Conservation (phyloP, 2,797 vertebrate species). For the Salmo trutta region DNA sequence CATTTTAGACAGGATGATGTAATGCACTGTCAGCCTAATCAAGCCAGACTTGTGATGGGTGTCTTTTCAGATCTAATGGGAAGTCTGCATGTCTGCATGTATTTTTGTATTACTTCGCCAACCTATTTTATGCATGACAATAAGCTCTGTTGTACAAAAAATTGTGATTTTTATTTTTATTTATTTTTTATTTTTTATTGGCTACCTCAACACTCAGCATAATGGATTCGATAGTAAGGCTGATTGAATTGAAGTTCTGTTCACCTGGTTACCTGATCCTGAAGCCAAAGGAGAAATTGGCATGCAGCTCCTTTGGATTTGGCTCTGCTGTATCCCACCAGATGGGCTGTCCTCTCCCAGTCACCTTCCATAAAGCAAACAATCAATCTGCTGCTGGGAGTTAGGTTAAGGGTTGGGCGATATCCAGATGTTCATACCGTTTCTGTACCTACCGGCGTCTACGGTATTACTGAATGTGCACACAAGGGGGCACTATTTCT, state of each 20-base stretch:
- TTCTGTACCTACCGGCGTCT: no score
- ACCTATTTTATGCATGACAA: neutral
- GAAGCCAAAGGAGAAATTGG: neutral
- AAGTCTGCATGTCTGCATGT: neutral
- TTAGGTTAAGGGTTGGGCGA: no score
- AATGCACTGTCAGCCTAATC: neutral
- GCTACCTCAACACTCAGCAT: no score
- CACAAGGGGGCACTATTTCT: no score
- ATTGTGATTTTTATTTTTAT: no score
- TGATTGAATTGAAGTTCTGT: neutral
- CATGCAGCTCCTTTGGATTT: neutral
- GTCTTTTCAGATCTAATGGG: neutral
- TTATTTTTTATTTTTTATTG: no score
- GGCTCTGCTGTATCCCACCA: neutral
- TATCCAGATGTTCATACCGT: no score
- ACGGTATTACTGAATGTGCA: no score
- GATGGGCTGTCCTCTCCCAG: neutral
- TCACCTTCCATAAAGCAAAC: conserved; percentile 16
- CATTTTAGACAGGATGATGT: neutral
- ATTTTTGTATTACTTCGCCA: neutral
- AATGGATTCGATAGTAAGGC: neutral
- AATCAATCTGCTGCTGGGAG: conserved; percentile 4
- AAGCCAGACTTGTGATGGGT: neutral
- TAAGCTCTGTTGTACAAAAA: neutral
- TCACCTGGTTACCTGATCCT: neutral